Percentiles rank a stretch among this genome's conserved stretches.
Conservation (phyloP, 1,140 invertebrate genomes). For the Globodera rostochiensis region DNA sequence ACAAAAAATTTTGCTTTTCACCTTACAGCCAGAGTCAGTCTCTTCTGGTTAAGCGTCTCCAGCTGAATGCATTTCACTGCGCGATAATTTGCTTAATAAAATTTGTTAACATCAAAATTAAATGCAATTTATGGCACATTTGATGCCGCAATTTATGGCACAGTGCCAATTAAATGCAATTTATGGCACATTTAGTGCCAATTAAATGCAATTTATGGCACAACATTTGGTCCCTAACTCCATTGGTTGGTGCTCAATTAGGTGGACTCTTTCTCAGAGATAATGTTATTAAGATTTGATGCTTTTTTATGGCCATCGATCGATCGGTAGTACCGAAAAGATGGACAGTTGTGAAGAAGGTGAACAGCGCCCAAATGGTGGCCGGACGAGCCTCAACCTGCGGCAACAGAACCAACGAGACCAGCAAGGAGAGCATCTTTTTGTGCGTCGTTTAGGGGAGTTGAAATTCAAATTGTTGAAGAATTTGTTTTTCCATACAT, state of each 20-base stretch:
- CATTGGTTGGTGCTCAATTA: no score
- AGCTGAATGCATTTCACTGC: conserved; percentile 79
- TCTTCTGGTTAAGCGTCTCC: conserved; percentile 75
- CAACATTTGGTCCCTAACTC: neutral
- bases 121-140: neutral
- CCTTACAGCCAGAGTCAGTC: conserved; percentile 50
- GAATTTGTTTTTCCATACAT: conserved; percentile 74
- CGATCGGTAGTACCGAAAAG: conserved; percentile 69
- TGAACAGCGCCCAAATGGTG: conserved; percentile 74
- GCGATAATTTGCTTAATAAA: conserved; percentile 75
- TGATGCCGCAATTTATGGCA: neutral
- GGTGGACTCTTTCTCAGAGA: no score
- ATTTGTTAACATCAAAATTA: neutral
- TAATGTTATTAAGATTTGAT: no score
- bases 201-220: neutral
- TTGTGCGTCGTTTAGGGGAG: no score
- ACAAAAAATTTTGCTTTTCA: conserved; percentile 10
- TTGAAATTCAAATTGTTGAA: neutral
- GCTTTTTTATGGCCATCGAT: no score
- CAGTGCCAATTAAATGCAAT: neutral
- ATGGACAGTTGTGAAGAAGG: conserved; percentile 79
- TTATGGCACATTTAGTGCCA: neutral
- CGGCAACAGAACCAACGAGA: conserved; percentile 50
- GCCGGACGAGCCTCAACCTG: conserved; percentile 66
- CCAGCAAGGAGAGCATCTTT: conserved; percentile 35